Conservation (phyloP, 64 coral and sea anemone species). For the Stichodactyla mertensii region DNA sequence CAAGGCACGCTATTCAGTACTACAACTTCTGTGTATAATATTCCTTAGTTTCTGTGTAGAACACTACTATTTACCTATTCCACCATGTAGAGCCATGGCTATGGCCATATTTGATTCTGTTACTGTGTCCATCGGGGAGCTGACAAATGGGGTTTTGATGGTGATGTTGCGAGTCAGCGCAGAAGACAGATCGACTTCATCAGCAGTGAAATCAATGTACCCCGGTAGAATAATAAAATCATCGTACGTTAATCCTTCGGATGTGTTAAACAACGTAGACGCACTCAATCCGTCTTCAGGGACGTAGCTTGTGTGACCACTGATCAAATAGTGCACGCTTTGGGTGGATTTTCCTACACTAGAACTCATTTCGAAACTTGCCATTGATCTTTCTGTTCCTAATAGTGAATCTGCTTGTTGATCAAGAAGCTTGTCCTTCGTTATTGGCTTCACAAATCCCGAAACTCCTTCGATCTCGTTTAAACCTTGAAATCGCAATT, state of each 20-base stretch:
- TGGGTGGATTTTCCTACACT: neutral
- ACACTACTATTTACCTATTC: conserved; percentile 53
- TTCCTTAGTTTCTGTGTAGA: neutral
- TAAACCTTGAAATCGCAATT: neutral
- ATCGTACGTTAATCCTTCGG: conserved; percentile 75
- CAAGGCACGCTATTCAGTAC: too few species aligned
- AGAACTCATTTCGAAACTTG: neutral
- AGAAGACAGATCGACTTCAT: conserved; percentile 67
- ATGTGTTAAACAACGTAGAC: conserved; percentile 42
- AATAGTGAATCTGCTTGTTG: neutral
- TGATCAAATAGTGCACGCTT: conserved; percentile 71
- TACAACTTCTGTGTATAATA: too few species aligned
- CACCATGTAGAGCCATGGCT: conserved; percentile 69
- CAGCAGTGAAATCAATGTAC: conserved; percentile 78
- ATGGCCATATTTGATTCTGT: conserved; percentile 91
- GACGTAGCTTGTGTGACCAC: conserved; percentile 82
- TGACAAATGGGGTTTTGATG: conserved; percentile 76
- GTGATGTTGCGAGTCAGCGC: conserved; percentile 63
- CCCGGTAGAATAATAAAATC: conserved; percentile 87
- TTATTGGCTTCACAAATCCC: neutral
- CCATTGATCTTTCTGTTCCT: too few species aligned
- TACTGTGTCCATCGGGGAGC: conserved; percentile 90
- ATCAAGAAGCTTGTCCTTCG: neutral
- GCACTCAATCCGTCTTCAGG: conserved; percentile 76
- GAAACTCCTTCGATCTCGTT: neutral